phyloP scores from a whole-genome alignment of 2,888 invertebrate genomes.

The Lycaena phlaeas region DNA sequence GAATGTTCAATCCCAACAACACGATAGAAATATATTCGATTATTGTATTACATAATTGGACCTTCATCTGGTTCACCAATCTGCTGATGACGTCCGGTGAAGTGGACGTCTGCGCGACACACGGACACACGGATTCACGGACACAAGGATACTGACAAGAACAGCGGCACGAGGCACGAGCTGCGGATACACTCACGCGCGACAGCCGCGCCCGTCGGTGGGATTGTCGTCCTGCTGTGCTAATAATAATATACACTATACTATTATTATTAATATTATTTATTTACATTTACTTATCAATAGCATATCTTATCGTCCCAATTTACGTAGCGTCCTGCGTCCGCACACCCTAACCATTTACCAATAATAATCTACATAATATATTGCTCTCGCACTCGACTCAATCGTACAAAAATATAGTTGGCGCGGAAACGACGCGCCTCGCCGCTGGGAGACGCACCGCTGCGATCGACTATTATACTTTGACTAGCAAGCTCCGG shows the following conservation, averaged over 20 bases:
- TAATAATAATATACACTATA: neutral
- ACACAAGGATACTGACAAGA: too few species aligned
- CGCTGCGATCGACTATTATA: neutral
- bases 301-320: too few species aligned
- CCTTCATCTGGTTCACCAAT: neutral
- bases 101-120: too few species aligned
- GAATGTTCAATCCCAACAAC: constrained; percentile 1
- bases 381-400: too few species aligned
- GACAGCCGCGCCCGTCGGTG: neutral
- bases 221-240: neutral
- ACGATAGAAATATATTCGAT: constrained; percentile 5
- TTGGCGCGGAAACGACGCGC: neutral
- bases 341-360: too few species aligned
- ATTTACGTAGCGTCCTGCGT: too few species aligned
- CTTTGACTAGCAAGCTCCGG: neutral
- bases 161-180: neutral
- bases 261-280: constrained; percentile 1
- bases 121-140: too few species aligned
- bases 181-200: constrained; percentile 1
- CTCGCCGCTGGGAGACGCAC: neutral
- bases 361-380: too few species aligned
- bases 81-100: neutral
- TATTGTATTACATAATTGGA: constrained; percentile 5
- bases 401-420: neutral
- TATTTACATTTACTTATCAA: constrained; percentile 3